phyloP scores from a whole-genome alignment of 2,888 invertebrate genomes.

The Leucozona laternaria region DNA sequence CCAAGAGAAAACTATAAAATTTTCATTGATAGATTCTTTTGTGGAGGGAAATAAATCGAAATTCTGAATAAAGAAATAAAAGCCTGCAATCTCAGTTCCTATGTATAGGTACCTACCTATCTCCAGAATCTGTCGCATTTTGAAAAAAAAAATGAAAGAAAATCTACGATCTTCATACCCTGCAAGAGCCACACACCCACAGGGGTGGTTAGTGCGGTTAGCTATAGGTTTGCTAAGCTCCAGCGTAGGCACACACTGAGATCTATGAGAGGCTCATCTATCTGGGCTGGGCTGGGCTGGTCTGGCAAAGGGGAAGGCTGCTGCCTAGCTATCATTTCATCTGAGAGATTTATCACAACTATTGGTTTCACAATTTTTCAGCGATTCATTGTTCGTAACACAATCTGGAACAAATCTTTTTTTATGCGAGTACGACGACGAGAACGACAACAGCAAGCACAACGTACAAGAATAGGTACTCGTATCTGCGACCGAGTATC shows the following conservation, averaged over 20 bases:
- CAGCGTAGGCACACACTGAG: constrained; percentile 45
- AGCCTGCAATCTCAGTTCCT: background rate
- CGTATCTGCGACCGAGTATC: constrained; percentile 19
- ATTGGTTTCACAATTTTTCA: constrained; percentile 76
- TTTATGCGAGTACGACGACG: constrained; percentile 36
- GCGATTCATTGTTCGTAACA: constrained; percentile 74
- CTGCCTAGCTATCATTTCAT: constrained; percentile 53
- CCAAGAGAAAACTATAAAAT: constrained; percentile 63
- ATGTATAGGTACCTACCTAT: background rate
- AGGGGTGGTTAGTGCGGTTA: constrained; percentile 3
- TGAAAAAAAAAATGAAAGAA: constrained; percentile 10
- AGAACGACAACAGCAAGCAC: constrained; percentile 4
- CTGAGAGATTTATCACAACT: constrained; percentile 74
- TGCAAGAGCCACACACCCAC: constrained; percentile 25
- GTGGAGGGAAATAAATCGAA: constrained; percentile 65
- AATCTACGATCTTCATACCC: background rate
- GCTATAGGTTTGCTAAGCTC: constrained; percentile 14
- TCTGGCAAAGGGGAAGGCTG: background rate
- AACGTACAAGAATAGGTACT: background rate
- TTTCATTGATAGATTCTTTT: constrained; percentile 70
- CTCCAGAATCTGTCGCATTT: constrained; percentile 33
- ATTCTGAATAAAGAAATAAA: constrained; percentile 61
- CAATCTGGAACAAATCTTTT: constrained; percentile 74
- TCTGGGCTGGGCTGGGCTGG: too few species aligned
- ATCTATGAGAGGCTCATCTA: background rate